Base-by-base conservation (phyloP, 1,140 invertebrate species). In the Oedothorax gibbosus region DNA sequence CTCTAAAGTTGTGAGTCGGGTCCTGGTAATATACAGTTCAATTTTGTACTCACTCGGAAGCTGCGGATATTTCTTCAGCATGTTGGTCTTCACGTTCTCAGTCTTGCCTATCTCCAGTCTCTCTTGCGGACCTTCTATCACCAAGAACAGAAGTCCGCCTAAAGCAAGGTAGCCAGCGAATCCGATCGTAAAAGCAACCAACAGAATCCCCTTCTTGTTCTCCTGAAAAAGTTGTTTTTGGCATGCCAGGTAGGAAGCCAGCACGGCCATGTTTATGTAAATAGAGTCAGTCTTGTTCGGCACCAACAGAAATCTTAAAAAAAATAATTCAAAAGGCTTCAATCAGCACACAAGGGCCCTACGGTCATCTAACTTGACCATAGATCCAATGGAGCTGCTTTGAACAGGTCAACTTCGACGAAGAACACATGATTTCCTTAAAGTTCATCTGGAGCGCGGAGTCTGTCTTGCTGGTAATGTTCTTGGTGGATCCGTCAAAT, bases 321-420 rank as follows among this genome's bases (percentile, higher is more conserved):
- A 35, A 35, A 35, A 35, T 35, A 35, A 82, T 73, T 82, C 69
- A 54, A 35, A 35, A 71, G 35, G 68, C n/a, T 21, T 14, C n/a
- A 11, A n/a, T 79, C 54, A 81, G 15, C 53, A 54, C 15, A 75
- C 60, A 49, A 9, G n/a, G 15, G n/a, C 11, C 54, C 62, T 18
- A 12, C 53, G 51, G 83, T 85, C 83, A 85, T 65, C 83, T 85
- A 12, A 85, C 83, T 35, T 85, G 83, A 3, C 83, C 83, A n/a
- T 85, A 85, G 50, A 85, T 85, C 83, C 83, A 85, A 72, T 85
- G 83, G 11, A 85, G 49, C 51, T 85, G 83, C 65, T 85, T 85
- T 0, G 83, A 85, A 78, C 73, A 75, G 6, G 80, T 73, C 21
- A 78, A 78, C 50, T 84, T 84, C 2, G 72, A 56, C 12, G 81